Conservation (phyloP, 2,797 vertebrate genomes). For the Sardinella longiceps region DNA sequence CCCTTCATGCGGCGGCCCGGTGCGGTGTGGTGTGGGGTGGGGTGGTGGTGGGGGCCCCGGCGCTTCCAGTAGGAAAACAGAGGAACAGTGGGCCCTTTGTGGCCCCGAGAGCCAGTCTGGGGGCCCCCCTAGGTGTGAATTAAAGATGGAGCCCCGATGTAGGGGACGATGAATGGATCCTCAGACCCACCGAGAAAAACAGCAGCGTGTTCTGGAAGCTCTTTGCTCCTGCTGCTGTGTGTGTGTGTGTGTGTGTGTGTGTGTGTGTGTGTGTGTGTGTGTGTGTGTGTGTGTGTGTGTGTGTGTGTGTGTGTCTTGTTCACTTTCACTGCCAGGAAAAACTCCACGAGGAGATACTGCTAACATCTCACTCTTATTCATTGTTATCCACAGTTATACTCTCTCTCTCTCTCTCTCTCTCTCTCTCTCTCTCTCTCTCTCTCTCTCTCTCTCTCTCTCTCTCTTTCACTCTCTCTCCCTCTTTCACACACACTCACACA, state of each 20-base stretch:
- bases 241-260: not conserved
- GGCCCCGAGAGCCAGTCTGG: constrained; percentile 65
- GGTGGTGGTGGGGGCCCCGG: constrained; percentile 59
- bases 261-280: constrained; percentile 5
- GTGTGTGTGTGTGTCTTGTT: not conserved
- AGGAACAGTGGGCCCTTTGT: constrained; percentile 84
- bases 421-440: too few species aligned
- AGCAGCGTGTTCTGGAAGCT: constrained; percentile 41
- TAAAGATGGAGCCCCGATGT: constrained; percentile 86
- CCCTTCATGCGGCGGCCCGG: constrained; percentile 68
- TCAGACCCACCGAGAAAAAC: constrained; percentile 63
- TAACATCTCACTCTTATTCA: constrained; percentile 62
- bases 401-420: too few species aligned
- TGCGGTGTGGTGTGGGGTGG: constrained; percentile 44
- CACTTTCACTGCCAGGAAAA: not conserved
- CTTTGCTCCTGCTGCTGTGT: too few species aligned
- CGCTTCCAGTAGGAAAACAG: constrained; percentile 85
- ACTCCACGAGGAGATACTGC: constrained; percentile 66
- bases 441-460: too few species aligned
- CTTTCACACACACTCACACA: not conserved
- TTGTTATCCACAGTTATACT: not conserved
- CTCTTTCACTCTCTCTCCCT: not conserved
- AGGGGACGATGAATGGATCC: constrained; percentile 83
- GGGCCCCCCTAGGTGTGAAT: constrained; percentile 84
- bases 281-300: not conserved